phyloP scores from a whole-genome alignment of 1,140 invertebrate genomes.

The Drosophila murphyi region DNA sequence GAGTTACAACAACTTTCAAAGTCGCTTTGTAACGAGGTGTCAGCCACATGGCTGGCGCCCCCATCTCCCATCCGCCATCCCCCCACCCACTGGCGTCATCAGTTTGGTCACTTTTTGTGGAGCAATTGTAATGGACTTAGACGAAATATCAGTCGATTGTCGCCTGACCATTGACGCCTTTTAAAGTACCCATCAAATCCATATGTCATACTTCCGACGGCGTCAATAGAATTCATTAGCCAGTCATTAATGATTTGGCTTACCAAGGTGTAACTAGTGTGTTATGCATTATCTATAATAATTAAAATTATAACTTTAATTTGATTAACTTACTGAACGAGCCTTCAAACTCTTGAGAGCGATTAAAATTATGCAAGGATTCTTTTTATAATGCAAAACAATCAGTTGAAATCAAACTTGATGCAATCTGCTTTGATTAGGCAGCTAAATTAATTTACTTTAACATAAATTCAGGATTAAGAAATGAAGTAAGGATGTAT shows the following conservation, averaged over 20 bases:
- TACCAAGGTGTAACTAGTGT: constrained; percentile 8
- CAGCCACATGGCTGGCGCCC: constrained; percentile 13
- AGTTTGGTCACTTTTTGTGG: constrained; percentile 36
- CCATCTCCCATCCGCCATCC: background rate
- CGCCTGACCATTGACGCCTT: constrained; percentile 44
- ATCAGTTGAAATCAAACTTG: no score
- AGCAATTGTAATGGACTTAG: constrained; percentile 40
- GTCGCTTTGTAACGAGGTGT: constrained; percentile 26
- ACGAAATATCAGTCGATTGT: constrained; percentile 42
- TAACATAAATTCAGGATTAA: no score
- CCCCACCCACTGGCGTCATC: constrained; percentile 26
- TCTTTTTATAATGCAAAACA: no score
- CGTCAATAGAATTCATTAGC: constrained; percentile 21
- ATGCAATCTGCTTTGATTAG: no score
- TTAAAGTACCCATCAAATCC: constrained; percentile 36
- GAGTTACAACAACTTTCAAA: constrained; percentile 28
- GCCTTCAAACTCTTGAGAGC: no score
- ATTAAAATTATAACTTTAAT: background rate
- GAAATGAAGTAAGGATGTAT: no score
- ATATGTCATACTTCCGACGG: constrained; percentile 41
- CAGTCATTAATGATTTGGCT: constrained; percentile 17
- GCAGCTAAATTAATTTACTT: no score
- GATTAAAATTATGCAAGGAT: no score
- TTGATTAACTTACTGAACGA: background rate
- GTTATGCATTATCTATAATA: background rate